A percentile compares a stretch with the other conserved stretches of the same genome.
These are phyloP conservation scores for Cheilosia grossa DNA, from an alignment of 2,888 invertebrate genomes.

Conservation along the genomic window DNA sequence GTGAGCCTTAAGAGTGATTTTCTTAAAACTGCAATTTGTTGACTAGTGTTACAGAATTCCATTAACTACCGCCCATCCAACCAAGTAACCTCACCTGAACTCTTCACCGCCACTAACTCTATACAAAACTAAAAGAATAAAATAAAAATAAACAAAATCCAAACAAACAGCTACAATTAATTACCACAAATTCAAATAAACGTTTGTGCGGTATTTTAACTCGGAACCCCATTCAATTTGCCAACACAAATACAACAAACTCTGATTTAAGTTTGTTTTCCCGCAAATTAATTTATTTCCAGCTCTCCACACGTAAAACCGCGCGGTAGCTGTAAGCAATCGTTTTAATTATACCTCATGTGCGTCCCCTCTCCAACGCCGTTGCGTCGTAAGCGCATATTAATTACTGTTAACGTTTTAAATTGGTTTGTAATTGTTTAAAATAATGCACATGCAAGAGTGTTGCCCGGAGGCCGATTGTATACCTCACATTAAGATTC, in stretches of 20 bases:
- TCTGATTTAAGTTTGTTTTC: conserved; percentile 40
- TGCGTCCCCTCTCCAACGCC: conserved; percentile 8
- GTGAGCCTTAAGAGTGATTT: too few species aligned
- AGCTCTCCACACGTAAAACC: conserved; percentile 8
- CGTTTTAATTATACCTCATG: conserved; percentile 56
- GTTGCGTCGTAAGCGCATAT: conserved; percentile 32
- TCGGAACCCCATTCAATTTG: conserved; percentile 28
- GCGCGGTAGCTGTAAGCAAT: conserved; percentile 36
- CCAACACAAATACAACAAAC: conserved; percentile 21
- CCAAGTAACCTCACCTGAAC: too few species aligned
- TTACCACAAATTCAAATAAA: conserved; percentile 48
- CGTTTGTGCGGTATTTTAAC: conserved; percentile 42
- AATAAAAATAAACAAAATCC: conserved; percentile 1
- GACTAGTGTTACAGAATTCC: too few species aligned
- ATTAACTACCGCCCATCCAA: too few species aligned
- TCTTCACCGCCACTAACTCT: too few species aligned
- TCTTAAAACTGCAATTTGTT: too few species aligned
- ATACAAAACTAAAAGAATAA: too few species aligned
- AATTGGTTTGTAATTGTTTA: conserved; percentile 54
- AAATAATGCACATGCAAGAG: conserved; percentile 30
- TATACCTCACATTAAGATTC: too few species aligned
- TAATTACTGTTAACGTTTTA: conserved; percentile 38
- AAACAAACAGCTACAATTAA: conserved; percentile 60
- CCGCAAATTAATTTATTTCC: conserved; percentile 44
- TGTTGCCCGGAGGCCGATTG: too few species aligned